Percentiles rank a stretch among this genome's conserved stretches.
phyloP scores from a whole-genome alignment of 2,113 vertebrate species.

The Hylia prasina region DNA sequence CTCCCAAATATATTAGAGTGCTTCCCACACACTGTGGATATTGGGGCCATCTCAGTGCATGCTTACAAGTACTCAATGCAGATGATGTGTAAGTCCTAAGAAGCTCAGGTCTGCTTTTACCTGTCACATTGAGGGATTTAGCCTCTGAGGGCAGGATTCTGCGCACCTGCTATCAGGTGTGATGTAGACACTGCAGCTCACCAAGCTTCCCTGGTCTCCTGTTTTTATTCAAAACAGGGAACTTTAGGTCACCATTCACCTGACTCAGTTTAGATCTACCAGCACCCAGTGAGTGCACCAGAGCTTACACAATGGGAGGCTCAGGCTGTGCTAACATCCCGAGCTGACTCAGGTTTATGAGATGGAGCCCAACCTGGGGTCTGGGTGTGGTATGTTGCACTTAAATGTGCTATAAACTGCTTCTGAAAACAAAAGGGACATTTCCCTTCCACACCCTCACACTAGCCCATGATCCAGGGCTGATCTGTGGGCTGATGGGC shows the following conservation, averaged over 20 bases:
- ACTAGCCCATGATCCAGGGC: neutral
- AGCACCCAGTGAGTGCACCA: neutral
- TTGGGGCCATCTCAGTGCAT: neutral
- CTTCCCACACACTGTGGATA: neutral
- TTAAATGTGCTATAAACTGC: neutral
- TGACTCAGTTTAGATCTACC: neutral
- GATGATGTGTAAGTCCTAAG: neutral
- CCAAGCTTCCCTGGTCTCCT: neutral
- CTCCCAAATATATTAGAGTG: neutral
- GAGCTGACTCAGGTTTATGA: neutral
- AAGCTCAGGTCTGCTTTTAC: neutral
- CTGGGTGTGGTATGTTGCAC: neutral
- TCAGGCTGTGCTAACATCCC: neutral
- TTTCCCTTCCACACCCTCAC: neutral
- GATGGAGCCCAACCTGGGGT: neutral
- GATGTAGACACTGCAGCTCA: neutral
- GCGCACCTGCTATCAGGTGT: neutral
- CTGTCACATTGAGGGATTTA: rapidly evolving
- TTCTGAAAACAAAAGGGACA: neutral
- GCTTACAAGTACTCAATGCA: neutral
- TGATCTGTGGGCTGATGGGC: neutral
- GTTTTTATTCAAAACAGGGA: neutral
- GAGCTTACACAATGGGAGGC: neutral
- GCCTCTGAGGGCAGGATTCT: neutral
- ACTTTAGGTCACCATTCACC: neutral